Conservation (phyloP, 2,113 vertebrate species). For the Trochalopteron elliotii region DNA sequence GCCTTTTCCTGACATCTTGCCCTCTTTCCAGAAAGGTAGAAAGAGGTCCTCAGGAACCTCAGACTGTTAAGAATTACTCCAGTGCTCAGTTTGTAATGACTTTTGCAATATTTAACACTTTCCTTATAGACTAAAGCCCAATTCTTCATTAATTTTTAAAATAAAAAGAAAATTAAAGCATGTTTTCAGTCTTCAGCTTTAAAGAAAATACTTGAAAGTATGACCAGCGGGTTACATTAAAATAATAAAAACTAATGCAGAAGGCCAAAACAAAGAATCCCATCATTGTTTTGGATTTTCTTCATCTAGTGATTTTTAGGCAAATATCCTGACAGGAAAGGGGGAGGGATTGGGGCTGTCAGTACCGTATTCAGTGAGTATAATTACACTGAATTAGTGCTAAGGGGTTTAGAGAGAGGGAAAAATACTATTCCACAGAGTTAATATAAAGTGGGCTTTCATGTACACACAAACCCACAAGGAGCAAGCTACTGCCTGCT, state of each 20-base stretch:
- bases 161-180: not conserved
- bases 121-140: not conserved
- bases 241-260: not conserved
- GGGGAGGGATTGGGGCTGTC: slow-evolving; percentile 34
- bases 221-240: not conserved
- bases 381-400: slow-evolving; percentile 60
- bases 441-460: slow-evolving; percentile 68
- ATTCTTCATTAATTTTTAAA: not conserved
- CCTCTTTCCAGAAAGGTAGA: not conserved
- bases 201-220: slow-evolving; percentile 2
- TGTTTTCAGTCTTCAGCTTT: not conserved
- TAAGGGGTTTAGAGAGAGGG: slow-evolving; percentile 41
- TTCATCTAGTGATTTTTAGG: slow-evolving; percentile 40
- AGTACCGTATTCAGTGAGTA: slow-evolving; percentile 50
- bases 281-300: not conserved
- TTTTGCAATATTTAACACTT: not conserved
- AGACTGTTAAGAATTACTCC: not conserved
- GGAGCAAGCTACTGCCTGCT: slow-evolving; percentile 56
- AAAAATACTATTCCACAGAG: slow-evolving; percentile 52
- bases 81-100: not conserved
- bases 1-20: not conserved
- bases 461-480: slow-evolving; percentile 60
- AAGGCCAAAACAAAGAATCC: slow-evolving; percentile 13
- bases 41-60: not conserved
- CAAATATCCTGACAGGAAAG: slow-evolving; percentile 46